Evolutionary conservation across 2,797 vertebrate species (phyloP), one percentile per base, ranked within the genome.

Genomic region (Cephalopachus bancanus): DNA sequence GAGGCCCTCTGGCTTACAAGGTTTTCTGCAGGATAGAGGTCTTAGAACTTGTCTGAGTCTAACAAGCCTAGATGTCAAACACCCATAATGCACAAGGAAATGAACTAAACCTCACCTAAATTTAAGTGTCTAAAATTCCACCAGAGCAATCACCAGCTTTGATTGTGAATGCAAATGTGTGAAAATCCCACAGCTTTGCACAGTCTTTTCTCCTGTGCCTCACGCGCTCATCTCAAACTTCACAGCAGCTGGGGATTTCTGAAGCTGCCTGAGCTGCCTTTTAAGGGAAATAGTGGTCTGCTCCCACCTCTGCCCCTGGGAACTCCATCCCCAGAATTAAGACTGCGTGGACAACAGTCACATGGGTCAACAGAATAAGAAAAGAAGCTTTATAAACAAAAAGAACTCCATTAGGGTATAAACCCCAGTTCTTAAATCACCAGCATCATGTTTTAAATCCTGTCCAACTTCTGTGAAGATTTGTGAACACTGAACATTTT

Each of bases 151-250:
- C 74, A 78, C 59, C 62, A n/a, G 14, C 65, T 88, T 78, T 33
- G 57, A 78, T 51, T 71, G 22, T 92, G 65, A 93, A 69, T 62
- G 37, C 57, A 75, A 78, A 93, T 44, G 85, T 51, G 44, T 83
- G 91, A 94, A 95, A 93, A 72, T 90, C 69, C 72, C 78, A 62
- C 30, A 69, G n/a, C 33, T 72, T 94, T 76, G 44, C 28, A 24
- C 9, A 33, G 76, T 78, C 83, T 49, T 87, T 59, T 75, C 12
- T 75, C 65, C 26, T 59, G 0, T 30, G 37, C 37, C 14, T 64
- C 3, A 3, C 3, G 1, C 30, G 17, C 67, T 67, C 75, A 60
- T 53, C 72, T 96, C 51, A 67, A 71, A 91, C 53, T 79, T 49
- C 44, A 51, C 20, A 55, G 37, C 55, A 65, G 30, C 24, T 76